Percentiles rank a stretch among this genome's conserved stretches.
phyloP scores from a whole-genome alignment of 1,140 invertebrate genomes.

The Leguminivora glycinivorella region DNA sequence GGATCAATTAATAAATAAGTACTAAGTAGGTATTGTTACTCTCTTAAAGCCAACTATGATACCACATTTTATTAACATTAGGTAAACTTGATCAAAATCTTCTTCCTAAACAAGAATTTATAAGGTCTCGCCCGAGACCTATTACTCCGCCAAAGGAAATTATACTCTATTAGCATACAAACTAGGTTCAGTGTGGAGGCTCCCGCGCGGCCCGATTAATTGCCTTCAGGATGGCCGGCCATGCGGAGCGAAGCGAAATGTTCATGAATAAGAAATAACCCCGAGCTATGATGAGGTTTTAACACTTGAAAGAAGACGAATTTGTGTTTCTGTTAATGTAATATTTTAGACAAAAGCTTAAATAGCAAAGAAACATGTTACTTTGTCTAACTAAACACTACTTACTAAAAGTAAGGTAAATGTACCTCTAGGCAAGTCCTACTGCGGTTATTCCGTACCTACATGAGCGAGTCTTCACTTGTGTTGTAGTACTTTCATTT shows the following conservation, averaged over 20 bases:
- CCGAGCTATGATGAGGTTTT: constrained; percentile 10
- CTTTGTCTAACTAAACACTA: too few relatives aligned
- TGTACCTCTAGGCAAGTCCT: too few relatives aligned
- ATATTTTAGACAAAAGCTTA: background rate
- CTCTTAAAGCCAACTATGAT: too few relatives aligned
- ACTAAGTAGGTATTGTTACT: too few relatives aligned
- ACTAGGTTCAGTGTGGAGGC: constrained; percentile 43
- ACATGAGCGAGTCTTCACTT: too few relatives aligned
- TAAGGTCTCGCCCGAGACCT: background rate
- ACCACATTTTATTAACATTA: background rate
- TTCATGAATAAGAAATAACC: constrained; percentile 21
- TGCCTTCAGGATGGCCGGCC: constrained; percentile 45
- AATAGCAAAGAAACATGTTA: too few relatives aligned
- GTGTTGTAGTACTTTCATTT: too few relatives aligned
- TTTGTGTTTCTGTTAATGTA: too few relatives aligned
- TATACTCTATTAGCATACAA: constrained; percentile 40
- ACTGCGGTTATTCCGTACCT: too few relatives aligned
- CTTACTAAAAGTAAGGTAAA: too few relatives aligned
- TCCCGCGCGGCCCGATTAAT: constrained; percentile 72
- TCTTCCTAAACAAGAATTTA: constrained; percentile 13
- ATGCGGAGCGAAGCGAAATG: constrained; percentile 45
- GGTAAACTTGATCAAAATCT: constrained; percentile 1
- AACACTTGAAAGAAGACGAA: background rate
- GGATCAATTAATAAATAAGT: too few relatives aligned
- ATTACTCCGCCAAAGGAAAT: background rate